Evolutionary conservation across 2,797 vertebrate genomes (phyloP).

Genomic region (Manis crassicaudata): DNA sequence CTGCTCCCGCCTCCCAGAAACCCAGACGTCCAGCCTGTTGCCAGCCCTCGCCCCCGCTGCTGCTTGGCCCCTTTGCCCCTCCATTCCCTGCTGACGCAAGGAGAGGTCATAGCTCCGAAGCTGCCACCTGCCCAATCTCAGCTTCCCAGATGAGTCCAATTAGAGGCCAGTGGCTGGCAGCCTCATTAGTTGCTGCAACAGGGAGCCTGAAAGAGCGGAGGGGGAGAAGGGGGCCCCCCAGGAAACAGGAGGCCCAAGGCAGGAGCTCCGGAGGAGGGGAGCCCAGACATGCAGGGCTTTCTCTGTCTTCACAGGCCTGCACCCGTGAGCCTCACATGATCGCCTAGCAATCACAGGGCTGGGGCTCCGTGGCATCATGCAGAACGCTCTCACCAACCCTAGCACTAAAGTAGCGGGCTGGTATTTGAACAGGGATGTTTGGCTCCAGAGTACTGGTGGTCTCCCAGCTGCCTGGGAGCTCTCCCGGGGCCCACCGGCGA

Average conservation of each 20-base stretch:
- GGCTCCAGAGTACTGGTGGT: not conserved
- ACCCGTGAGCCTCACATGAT: not conserved
- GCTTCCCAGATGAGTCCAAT: conserved; percentile 73
- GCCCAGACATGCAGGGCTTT: not conserved
- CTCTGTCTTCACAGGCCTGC: not conserved
- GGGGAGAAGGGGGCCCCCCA: not conserved
- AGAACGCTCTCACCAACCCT: not conserved
- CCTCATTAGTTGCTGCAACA: conserved; percentile 63
- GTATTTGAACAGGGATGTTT: not conserved
- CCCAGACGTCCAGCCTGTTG: not conserved
- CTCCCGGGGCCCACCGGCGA: not conserved
- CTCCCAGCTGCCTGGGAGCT: not conserved
- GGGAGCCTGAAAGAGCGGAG: not conserved
- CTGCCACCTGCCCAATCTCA: conserved; percentile 9
- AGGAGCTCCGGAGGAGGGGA: not conserved
- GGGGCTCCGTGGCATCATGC: too few relatives aligned
- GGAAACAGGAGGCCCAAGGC: not conserved
- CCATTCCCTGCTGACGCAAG: not conserved
- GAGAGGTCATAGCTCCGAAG: not conserved
- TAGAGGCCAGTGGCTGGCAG: conserved; percentile 52
- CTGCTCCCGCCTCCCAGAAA: not conserved
- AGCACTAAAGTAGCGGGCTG: accelerated
- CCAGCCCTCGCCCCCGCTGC: not conserved
- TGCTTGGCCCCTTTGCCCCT: not conserved
- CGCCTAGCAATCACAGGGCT: not conserved